These are phyloP conservation scores for Cichladusa arquata DNA, from an alignment of 2,113 vertebrate genomes.

Conservation along the genomic window DNA sequence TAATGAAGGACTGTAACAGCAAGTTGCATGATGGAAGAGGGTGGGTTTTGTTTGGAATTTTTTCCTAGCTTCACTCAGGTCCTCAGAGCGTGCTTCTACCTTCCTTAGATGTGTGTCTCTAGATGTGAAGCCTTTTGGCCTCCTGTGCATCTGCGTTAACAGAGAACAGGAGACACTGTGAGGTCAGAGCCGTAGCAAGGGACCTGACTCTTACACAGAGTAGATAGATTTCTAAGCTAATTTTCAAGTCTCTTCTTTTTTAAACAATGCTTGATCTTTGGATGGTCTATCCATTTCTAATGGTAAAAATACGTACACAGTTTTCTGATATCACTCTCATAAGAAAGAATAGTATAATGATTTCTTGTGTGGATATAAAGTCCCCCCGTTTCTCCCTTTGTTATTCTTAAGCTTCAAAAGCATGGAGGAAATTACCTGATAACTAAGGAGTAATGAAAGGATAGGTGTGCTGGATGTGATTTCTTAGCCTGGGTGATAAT, in stretches of 20 bases:
- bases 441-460: background rate
- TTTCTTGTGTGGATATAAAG: background rate
- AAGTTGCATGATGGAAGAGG: background rate
- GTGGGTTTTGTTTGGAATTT: background rate
- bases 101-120: background rate
- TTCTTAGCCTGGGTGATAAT: conserved; percentile 2
- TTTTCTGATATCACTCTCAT: background rate
- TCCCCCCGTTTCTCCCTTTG: background rate
- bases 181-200: background rate
- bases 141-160: background rate
- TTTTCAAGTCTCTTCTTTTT: background rate
- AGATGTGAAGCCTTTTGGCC: background rate
- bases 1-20: background rate
- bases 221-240: background rate
- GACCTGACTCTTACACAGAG: background rate
- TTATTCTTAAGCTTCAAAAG: background rate
- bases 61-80: background rate
- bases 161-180: background rate
- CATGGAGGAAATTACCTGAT: background rate
- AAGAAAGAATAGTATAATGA: background rate
- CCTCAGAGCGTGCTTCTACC: background rate
- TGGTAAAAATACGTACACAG: background rate
- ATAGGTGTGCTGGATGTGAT: background rate
- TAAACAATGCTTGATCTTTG: background rate
- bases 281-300: background rate